phyloP scores from a whole-genome alignment of 1,140 invertebrate species.

The Drosophila varians region DNA sequence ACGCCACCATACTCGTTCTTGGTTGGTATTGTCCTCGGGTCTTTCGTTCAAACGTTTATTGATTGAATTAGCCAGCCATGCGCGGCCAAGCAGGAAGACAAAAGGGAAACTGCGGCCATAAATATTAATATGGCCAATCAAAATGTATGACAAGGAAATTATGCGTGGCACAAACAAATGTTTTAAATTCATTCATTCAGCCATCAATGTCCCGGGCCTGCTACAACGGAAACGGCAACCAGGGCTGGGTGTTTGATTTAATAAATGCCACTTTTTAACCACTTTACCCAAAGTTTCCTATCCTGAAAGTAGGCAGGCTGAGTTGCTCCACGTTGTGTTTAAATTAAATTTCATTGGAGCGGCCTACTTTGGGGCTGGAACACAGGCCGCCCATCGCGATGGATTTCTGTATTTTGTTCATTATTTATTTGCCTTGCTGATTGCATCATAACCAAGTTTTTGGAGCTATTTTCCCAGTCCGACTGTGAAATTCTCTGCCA shows the following conservation, averaged over 20 bases:
- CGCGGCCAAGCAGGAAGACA: constrained; percentile 28
- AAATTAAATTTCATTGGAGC: constrained; percentile 56
- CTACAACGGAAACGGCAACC: constrained; percentile 6
- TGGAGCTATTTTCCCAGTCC: constrained; percentile 1
- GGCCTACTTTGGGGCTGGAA: not conserved
- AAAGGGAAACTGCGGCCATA: constrained; percentile 56
- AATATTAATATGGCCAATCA: constrained; percentile 71
- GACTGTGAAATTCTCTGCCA: not conserved
- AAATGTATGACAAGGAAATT: constrained; percentile 77
- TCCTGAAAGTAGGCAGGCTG: constrained; percentile 54
- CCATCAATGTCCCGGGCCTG: constrained; percentile 36
- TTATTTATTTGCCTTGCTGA: constrained; percentile 28
- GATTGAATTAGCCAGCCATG: constrained; percentile 54
- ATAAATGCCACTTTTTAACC: constrained; percentile 26
- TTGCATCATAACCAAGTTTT: not conserved
- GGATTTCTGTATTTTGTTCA: constrained; percentile 11
- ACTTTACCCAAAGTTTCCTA: not conserved
- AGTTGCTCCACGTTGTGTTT: constrained; percentile 40
- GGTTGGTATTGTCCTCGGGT: constrained; percentile 14
- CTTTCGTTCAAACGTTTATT: constrained; percentile 53
- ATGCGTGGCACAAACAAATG: constrained; percentile 53
- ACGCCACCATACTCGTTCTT: constrained; percentile 5
- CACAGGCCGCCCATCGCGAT: not conserved
- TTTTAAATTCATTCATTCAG: constrained; percentile 56
- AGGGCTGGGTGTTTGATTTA: constrained; percentile 30